Percentiles rank a stretch among this genome's conserved stretches.
These are phyloP conservation scores for Parotocinclus haroldoi DNA, from an alignment of 2,797 vertebrate genomes.

Conservation along the genomic window DNA sequence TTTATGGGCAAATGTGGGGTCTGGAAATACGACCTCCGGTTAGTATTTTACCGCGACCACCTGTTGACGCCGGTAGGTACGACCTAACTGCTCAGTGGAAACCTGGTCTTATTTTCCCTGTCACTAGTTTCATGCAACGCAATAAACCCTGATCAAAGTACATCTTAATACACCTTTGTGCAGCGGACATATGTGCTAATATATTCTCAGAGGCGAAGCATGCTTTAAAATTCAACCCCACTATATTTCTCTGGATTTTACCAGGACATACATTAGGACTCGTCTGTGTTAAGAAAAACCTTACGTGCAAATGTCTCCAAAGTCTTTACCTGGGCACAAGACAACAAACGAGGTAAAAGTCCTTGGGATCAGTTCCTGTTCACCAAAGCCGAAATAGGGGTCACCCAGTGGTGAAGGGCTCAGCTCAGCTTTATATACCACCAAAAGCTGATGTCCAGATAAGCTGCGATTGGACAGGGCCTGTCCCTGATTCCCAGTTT, in stretches of 20 bases:
- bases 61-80: no score
- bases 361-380: conserved; percentile 80
- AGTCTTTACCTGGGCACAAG: conserved; percentile 71
- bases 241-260: neutral
- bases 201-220: neutral
- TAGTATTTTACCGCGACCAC: no score
- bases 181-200: neutral
- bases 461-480: conserved; percentile 63
- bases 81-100: no score
- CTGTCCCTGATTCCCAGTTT: conserved; percentile 57
- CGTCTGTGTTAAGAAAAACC: no score
- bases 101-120: no score
- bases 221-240: neutral
- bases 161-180: neutral
- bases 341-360: conserved; percentile 76
- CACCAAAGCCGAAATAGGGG: conserved; percentile 77
- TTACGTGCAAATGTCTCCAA: neutral
- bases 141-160: no score
- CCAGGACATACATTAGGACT: no score
- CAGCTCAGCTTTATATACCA: conserved; percentile 69
- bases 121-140: no score
- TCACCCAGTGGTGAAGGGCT: conserved; percentile 67
- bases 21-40: conserved; percentile 5
- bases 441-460: conserved; percentile 60
- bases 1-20: conserved; percentile 10